phyloP scores from a whole-genome alignment of 2,113 vertebrate genomes.

The Bungarus multicinctus region DNA sequence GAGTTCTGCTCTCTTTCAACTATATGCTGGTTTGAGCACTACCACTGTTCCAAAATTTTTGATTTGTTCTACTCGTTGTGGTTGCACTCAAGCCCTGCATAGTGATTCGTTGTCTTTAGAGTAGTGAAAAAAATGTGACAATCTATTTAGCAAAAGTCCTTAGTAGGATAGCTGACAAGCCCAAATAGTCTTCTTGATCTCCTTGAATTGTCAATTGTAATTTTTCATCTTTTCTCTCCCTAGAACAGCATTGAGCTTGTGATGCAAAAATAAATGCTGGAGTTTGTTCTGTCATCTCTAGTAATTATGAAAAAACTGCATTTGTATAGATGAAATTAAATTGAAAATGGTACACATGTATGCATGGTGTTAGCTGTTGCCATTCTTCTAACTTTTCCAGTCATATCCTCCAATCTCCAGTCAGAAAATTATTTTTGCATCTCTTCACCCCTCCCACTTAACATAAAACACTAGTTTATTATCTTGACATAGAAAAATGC shows the following conservation, averaged over 20 bases:
- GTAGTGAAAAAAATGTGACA: neutral
- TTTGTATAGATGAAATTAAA: neutral
- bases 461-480: neutral
- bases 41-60: rapidly evolving
- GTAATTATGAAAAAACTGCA: neutral
- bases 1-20: neutral
- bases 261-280: neutral
- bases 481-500: neutral
- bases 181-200: neutral
- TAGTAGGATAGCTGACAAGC: neutral
- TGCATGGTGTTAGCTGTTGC: neutral
- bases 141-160: neutral
- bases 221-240: neutral
- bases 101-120: neutral
- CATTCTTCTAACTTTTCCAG: neutral
- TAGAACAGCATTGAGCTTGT: neutral
- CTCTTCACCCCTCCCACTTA: neutral
- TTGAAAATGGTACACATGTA: neutral
- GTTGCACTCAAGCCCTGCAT: neutral
- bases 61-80: neutral
- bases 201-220: neutral
- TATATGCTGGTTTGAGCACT: neutral
- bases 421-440: no score
- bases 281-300: neutral
- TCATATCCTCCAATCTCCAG: neutral